Evolutionary conservation across 2,888 invertebrate species (phyloP).

Genomic region (Dicranocentrus wangi): DNA sequence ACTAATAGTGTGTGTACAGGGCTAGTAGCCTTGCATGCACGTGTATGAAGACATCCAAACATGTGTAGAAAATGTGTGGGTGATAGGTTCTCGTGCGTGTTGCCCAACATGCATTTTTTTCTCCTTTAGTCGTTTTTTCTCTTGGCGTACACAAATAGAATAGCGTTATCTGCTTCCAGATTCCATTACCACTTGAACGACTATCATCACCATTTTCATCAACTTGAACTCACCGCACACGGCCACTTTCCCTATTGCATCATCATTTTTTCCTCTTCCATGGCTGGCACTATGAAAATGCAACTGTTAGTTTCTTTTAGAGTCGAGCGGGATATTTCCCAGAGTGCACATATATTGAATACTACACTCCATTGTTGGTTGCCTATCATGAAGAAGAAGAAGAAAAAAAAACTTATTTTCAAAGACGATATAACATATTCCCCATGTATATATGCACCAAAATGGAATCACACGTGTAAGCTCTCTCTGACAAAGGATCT

Average conservation of each 20-base stretch:
- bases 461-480: slow-evolving; percentile 52
- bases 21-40: not conserved
- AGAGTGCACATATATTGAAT: too few species aligned
- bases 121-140: too few species aligned
- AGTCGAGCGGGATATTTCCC: not conserved
- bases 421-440: too few species aligned
- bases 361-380: slow-evolving; percentile 40
- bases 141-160: not conserved
- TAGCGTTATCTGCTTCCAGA: slow-evolving; percentile 41
- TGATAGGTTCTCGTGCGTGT: too few species aligned
- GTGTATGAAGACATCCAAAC: too few species aligned
- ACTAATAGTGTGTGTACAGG: not conserved
- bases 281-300: slow-evolving; percentile 45
- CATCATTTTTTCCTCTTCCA: slow-evolving; percentile 43
- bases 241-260: slow-evolving; percentile 31
- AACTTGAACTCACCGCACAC: slow-evolving; percentile 9
- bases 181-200: slow-evolving; percentile 62
- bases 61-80: too few species aligned
- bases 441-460: slow-evolving; percentile 27
- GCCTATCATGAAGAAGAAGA: slow-evolving; percentile 31
- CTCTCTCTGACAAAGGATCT: slow-evolving; percentile 20
- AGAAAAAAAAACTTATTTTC: too few species aligned
- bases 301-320: slow-evolving; percentile 17
- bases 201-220: slow-evolving; percentile 48
- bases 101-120: too few species aligned